phyloP scores from a whole-genome alignment of 92 coral and sea anemone species.

The Siderastrea siderea region DNA sequence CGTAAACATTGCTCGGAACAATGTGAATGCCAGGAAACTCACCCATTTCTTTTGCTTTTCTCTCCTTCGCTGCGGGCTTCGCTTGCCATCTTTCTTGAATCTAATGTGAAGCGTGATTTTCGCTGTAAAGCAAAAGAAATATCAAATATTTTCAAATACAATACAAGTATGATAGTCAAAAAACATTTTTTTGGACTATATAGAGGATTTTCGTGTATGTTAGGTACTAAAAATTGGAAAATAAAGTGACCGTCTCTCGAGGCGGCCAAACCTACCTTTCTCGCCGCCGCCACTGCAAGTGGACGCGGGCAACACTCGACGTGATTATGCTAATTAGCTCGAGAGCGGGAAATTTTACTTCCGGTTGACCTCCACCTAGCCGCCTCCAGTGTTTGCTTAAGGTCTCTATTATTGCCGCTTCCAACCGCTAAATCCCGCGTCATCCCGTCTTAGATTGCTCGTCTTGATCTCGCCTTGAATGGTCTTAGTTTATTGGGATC shows the following conservation, averaged over 20 bases:
- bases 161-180: neutral
- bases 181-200: neutral
- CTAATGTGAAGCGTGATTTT: slow-evolving; percentile 15
- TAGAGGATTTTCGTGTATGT: slow-evolving; percentile 17
- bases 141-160: slow-evolving; percentile 27
- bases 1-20: neutral
- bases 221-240: slow-evolving; percentile 25
- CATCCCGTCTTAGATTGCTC: too few relatives aligned
- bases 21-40: slow-evolving; percentile 3
- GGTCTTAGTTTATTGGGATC: too few relatives aligned
- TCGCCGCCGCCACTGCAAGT: too few relatives aligned
- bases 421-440: too few relatives aligned
- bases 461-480: too few relatives aligned
- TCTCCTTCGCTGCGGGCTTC: slow-evolving; percentile 30
- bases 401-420: too few relatives aligned
- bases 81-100: slow-evolving; percentile 11
- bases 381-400: too few relatives aligned
- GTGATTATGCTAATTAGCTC: too few relatives aligned
- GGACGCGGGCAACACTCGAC: too few relatives aligned
- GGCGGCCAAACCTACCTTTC: too few relatives aligned
- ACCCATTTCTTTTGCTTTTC: slow-evolving; percentile 33
- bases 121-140: slow-evolving; percentile 30
- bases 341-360: too few relatives aligned
- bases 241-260: neutral
- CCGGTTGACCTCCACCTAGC: too few relatives aligned